These are phyloP conservation scores for Porites lobata DNA, from an alignment of 92 coral and sea anemone species.

Conservation along the genomic window DNA sequence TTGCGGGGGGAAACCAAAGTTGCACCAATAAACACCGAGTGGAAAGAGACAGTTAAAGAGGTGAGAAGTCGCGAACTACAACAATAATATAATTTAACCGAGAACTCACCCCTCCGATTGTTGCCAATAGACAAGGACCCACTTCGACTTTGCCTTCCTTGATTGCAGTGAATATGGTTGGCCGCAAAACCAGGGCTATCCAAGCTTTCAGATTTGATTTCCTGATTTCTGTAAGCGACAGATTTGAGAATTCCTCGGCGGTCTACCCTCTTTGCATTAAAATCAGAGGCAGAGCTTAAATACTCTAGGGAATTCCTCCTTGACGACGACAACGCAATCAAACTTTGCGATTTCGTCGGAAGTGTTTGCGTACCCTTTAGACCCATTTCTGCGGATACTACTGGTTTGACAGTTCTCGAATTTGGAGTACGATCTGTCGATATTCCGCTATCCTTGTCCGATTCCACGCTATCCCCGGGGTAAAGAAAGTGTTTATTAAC, in stretches of 20 bases:
- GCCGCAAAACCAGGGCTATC: constrained; percentile 44
- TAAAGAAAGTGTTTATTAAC: constrained; percentile 52
- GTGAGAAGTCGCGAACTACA: constrained; percentile 1
- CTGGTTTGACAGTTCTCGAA: constrained; percentile 54
- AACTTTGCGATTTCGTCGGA: constrained; percentile 68
- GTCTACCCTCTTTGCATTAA: constrained; percentile 36
- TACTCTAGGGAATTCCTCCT: constrained; percentile 41
- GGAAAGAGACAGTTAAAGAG: not conserved
- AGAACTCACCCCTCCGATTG: constrained; percentile 43
- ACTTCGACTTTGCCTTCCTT: constrained; percentile 35
- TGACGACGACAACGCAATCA: constrained; percentile 56
- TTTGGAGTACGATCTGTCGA: constrained; percentile 82
- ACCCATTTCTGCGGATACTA: constrained; percentile 37
- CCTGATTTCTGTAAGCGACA: constrained; percentile 91
- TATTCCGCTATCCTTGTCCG: constrained; percentile 94
- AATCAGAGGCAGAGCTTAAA: constrained; percentile 10
- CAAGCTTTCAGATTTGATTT: constrained; percentile 73
- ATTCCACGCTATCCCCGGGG: constrained; percentile 90
- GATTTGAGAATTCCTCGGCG: constrained; percentile 91
- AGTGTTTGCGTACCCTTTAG: constrained; percentile 14
- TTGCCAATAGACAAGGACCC: constrained; percentile 16
- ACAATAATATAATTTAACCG: not conserved
- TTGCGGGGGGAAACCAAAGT: constrained; percentile 9
- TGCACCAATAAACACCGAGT: constrained; percentile 9
- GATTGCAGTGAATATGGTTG: constrained; percentile 1